phyloP scores from a whole-genome alignment of 92 coral and sea anemone species.

The Parazoanthus atlanticus region DNA sequence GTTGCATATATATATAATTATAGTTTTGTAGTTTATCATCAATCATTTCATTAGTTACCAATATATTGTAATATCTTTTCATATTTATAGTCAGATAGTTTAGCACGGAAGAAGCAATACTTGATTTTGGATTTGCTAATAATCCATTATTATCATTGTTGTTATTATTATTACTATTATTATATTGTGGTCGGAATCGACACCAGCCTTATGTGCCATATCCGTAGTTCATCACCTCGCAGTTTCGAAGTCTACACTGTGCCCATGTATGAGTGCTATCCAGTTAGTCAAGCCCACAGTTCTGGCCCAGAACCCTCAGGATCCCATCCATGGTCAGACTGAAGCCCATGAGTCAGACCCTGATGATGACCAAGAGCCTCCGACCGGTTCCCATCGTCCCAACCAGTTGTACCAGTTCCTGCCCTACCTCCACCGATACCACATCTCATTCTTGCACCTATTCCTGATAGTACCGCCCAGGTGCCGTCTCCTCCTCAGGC shows the following conservation, averaged over 20 bases:
- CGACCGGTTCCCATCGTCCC: background rate
- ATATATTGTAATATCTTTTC: too few species aligned
- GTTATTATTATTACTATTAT: too few species aligned
- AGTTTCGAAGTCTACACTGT: conserved; percentile 41
- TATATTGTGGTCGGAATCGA: conserved; percentile 23
- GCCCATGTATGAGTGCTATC: conserved; percentile 36
- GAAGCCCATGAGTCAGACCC: background rate
- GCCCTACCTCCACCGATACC: background rate
- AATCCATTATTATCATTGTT: too few species aligned
- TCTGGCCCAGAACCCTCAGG: background rate
- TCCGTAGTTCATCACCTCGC: conserved; percentile 48
- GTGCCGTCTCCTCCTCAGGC: too few species aligned
- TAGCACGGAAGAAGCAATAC: too few species aligned
- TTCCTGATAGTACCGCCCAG: too few species aligned
- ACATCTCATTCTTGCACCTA: too few species aligned
- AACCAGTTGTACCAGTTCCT: background rate
- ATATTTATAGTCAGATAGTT: too few species aligned
- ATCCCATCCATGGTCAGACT: background rate
- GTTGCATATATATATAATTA: too few species aligned
- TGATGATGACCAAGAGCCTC: background rate
- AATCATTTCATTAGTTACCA: too few species aligned
- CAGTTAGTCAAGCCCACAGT: background rate
- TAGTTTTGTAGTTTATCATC: too few species aligned
- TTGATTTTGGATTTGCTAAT: too few species aligned
- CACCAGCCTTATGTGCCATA: background rate